Base-by-base conservation (phyloP, 2,113 vertebrate species). In the Zingel zingel region DNA sequence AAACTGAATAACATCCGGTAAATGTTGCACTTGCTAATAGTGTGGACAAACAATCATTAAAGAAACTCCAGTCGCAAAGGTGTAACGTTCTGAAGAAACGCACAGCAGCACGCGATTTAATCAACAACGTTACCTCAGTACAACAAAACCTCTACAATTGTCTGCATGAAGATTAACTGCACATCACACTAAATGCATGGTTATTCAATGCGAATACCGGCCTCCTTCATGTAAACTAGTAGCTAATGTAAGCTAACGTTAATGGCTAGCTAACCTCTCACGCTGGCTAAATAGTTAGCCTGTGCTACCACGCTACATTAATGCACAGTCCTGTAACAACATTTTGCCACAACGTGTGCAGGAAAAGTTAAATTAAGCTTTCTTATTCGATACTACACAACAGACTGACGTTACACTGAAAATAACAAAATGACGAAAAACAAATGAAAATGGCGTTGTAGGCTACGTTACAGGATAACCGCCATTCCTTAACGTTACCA, bases 391-490 rank as follows among this genome's bases (percentile, higher is more conserved):
- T 10, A 39, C 1, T 0, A 10, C 23, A 4, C 3, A 48, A 10
- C 6, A 82, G 25, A 69, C 62, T 43, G 39, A 43, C 10, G 10
- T 11, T n/a, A 21, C 36, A 19, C 0, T 9, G 18, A 23, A 54
- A 58, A 83, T 21, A 65, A 81, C 81, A 86, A 84, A 79, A 89
- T 62, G 82, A 86, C 73, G 78, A 89, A 51, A 86, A 94, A 89
- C 92, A 92, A 90, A 90, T 90, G 89, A 95, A 96, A 95, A 96
- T 96, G 96, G 96, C 96, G 95, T 93, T 94, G 94, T 77, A 33
- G 30, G 30, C 30, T 39, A 10, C 2, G 10, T 43, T 43, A 88
- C 68, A 54, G 86, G 91, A 87, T 72, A 93, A 94, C 86, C 93
- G 91, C 93, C 92, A 92, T 92, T 93, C 83, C 91, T 82, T 77